Evolutionary conservation across 2,113 vertebrate genomes (phyloP), one percentile per base, ranked within the genome.

Genomic region (Plotosus lineatus): DNA sequence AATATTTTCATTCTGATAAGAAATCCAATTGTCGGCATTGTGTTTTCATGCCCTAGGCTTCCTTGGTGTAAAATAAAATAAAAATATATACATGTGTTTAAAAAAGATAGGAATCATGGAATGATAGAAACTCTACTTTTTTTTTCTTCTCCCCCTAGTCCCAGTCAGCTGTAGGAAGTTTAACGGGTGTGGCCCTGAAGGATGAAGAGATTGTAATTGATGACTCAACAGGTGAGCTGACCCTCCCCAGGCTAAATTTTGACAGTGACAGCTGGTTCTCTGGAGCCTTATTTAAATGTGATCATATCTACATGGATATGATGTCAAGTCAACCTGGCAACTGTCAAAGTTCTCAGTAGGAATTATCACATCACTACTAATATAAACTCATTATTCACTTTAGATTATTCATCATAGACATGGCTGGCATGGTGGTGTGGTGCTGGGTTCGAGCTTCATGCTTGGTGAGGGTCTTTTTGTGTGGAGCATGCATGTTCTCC

Each of bases 161-260:
- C 2, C 92, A 96, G 83, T 91, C 94, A 0, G 94, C 94, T 0
- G 91, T 65, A 21, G 94, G 91, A 51, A 94, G 93, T 83, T 94
- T 93, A 42, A 92, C 82, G 0, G 95, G 98, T 2, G 4, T 96
- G 40, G 92, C 94, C 69, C 87, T 99, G 63, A 97, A 95, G 69
- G 90, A 90, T 4, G 95, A 97, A 65, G 97, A 99, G 15, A 98
- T 96, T 82, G 89, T 92, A n/a, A 53, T 95, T 48, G 90, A 91
- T 26, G 95, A 95, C 82, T 94, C 91, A 28, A 84, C 95, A 95
- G 97, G 98, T 98, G 71, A 85, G 93, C 51, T 26, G 48, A 23
- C 53, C n/a, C n/a, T n/a, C n/a, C n/a, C n/a, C n/a, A n/a, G n/a
- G n/a, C n/a, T n/a, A n/a, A n/a, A n/a, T n/a, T n/a, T n/a, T n/a